Base-by-base conservation (phyloP, 2,888 invertebrate species). In the Polylopha cassiicola region DNA sequence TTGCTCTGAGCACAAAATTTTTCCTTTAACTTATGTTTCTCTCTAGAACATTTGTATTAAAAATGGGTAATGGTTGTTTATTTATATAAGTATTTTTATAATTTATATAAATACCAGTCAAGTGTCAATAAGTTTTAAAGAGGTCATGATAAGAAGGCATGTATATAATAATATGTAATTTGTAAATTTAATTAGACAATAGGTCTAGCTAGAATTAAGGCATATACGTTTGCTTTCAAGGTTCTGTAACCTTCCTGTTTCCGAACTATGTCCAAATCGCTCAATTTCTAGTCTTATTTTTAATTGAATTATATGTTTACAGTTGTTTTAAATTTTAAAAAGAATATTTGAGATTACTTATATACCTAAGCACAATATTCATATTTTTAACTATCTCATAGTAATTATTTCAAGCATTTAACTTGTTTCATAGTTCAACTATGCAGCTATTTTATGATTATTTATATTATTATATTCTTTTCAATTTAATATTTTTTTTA, bases 271-370 rank as follows among this genome's bases (percentile, higher is more conserved):
- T 50, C 53, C 53, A 61, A 43, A 55, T 53, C 62, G 73, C 74
- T 76, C 75, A 74, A 67, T 64, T 58, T 76, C 76, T 78, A 76
- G 78, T 78, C 78, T 62, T 58, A 55, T 50, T 49, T 52, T 43
- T 23, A 39, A 23, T 28, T 23, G n/a, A n/a, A 23, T 14, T 22
- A 34, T 33, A 22, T 15, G 8, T 10, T 11, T 30, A 30, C 6
- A 32, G 9, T 15, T 24, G n/a, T n/a, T n/a, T n/a, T n/a, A n/a
- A n/a, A n/a, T n/a, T n/a, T n/a, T n/a, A n/a, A n/a, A n/a, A n/a
- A n/a, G n/a, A n/a, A n/a, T n/a, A n/a, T n/a, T n/a, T n/a, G n/a
- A n/a, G n/a, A n/a, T n/a, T n/a, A n/a, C n/a, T n/a, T n/a, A n/a
- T n/a, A n/a, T n/a, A n/a, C n/a, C n/a, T n/a, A n/a, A n/a, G n/a